Percentiles rank a stretch among this genome's conserved stretches.
These are phyloP conservation scores for Argyrosomus regius DNA, from an alignment of 2,797 vertebrate genomes.

Conservation along the genomic window DNA sequence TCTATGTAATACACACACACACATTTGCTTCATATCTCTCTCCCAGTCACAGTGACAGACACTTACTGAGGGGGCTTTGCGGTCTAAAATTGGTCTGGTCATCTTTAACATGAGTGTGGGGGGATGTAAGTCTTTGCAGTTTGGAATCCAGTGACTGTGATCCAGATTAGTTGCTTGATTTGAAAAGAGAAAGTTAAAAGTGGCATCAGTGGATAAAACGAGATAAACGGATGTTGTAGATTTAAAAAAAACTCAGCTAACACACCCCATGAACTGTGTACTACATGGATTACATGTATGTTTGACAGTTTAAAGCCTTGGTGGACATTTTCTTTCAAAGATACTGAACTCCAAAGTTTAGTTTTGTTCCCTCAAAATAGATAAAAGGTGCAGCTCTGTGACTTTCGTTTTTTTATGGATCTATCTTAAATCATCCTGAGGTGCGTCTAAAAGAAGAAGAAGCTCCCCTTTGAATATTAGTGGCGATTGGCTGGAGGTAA, in stretches of 20 bases:
- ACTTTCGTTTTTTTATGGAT: constrained; percentile 23
- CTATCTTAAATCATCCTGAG: constrained; percentile 62
- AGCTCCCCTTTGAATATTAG: constrained; percentile 86
- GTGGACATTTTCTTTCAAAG: constrained; percentile 1
- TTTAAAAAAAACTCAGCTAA: neutral
- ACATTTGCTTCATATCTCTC: constrained; percentile 53
- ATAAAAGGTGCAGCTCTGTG: neutral
- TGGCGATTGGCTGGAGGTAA: constrained; percentile 94
- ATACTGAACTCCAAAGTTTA: neutral
- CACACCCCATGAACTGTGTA: too few relatives aligned
- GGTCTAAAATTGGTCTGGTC: constrained; percentile 24
- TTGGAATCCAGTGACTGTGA: neutral
- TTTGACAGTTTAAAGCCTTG: neutral
- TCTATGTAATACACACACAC: constrained; percentile 29
- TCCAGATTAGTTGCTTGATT: neutral
- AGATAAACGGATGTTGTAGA: neutral
- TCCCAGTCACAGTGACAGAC: constrained; percentile 49
- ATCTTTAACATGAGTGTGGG: constrained; percentile 2
- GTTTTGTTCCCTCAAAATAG: neutral
- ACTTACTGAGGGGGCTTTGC: constrained; percentile 25
- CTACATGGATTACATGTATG: neutral
- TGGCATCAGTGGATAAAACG: neutral
- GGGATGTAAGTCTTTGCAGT: neutral
- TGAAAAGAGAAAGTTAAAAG: neutral
- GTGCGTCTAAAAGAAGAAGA: constrained; percentile 58